phyloP scores from a whole-genome alignment of 2,888 invertebrate species.

The Oligia fasciuncula region DNA sequence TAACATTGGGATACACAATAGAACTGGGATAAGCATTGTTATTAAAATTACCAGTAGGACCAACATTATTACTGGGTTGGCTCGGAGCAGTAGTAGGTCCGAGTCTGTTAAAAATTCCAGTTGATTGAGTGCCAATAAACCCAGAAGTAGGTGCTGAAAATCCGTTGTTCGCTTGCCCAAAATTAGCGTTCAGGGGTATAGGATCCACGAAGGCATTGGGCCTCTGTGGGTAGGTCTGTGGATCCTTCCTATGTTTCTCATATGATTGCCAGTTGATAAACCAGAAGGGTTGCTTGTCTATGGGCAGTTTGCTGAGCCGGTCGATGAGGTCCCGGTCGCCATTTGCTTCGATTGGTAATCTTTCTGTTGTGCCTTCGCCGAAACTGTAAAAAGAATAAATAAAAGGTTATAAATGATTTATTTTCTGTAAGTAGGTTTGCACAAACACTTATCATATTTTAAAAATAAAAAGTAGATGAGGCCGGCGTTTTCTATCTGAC shows the following conservation, averaged over 20 bases:
- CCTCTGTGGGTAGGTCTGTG: slow-evolving; percentile 80
- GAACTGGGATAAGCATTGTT: neutral
- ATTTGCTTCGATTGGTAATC: slow-evolving; percentile 91
- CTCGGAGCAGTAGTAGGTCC: neutral
- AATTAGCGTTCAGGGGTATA: slow-evolving; percentile 22
- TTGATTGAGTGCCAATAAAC: neutral
- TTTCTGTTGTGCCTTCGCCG: slow-evolving; percentile 80
- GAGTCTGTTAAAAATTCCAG: neutral
- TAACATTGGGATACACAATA: slow-evolving; percentile 2
- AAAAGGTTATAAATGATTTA: too few relatives aligned
- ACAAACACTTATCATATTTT: too few relatives aligned
- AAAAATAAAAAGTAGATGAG: too few relatives aligned
- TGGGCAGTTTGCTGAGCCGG: slow-evolving; percentile 91
- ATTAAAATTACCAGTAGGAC: neutral
- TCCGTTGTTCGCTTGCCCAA: slow-evolving; percentile 2
- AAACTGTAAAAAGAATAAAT: slow-evolving; percentile 74
- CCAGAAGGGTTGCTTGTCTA: slow-evolving; percentile 93
- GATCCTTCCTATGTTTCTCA: slow-evolving; percentile 89
- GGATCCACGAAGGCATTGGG: slow-evolving; percentile 76
- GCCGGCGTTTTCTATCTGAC: too few relatives aligned
- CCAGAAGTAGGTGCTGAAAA: slow-evolving; percentile 12
- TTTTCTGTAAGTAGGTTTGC: too few relatives aligned
- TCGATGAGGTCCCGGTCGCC: slow-evolving; percentile 91
- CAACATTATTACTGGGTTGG: slow-evolving; percentile 10
- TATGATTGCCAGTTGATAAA: slow-evolving; percentile 92